Percentiles rank a stretch among this genome's conserved stretches.
Conservation (phyloP, 2,113 vertebrate genomes). For the Felis chaus region DNA sequence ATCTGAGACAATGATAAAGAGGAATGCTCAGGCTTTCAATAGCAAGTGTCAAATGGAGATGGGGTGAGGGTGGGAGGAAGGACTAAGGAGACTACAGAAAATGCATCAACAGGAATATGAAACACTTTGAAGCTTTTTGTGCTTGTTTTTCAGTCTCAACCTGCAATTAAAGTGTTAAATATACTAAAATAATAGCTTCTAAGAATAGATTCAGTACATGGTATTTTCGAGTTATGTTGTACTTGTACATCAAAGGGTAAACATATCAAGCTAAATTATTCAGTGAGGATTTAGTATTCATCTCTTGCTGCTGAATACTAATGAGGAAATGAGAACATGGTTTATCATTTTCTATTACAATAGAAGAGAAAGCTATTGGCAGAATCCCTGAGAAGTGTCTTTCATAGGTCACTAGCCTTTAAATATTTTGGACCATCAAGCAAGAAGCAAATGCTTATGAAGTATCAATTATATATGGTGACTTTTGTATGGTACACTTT, state of each 20-base stretch:
- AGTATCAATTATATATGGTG: neutral
- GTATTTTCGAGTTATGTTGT: slow-evolving; percentile 76
- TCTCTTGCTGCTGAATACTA: slow-evolving; percentile 77
- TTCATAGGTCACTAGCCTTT: neutral
- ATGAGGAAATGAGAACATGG: slow-evolving; percentile 67
- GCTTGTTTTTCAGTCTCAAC: slow-evolving; percentile 40
- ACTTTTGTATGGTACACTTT: neutral
- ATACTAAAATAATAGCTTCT: slow-evolving; percentile 58
- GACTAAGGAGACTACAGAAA: neutral
- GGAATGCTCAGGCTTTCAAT: neutral
- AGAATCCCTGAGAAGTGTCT: slow-evolving; percentile 16
- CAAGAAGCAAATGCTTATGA: neutral
- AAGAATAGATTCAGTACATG: slow-evolving; percentile 76
- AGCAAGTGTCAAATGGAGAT: neutral
- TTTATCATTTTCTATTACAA: slow-evolving; percentile 66
- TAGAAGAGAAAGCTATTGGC: slow-evolving; percentile 20
- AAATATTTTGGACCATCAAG: slow-evolving; percentile 1
- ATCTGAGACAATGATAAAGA: neutral
- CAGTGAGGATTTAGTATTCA: slow-evolving; percentile 80
- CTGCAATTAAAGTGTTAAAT: slow-evolving; percentile 71
- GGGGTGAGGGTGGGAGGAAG: accelerated
- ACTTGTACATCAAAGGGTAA: slow-evolving; percentile 77
- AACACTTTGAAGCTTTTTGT: slow-evolving; percentile 60
- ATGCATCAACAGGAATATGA: neutral
- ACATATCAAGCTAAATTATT: slow-evolving; percentile 83